Evolutionary conservation across 2,113 vertebrate species (phyloP), one percentile per base, ranked within the genome.

Genomic region (Nyctibius bracteatus): DNA sequence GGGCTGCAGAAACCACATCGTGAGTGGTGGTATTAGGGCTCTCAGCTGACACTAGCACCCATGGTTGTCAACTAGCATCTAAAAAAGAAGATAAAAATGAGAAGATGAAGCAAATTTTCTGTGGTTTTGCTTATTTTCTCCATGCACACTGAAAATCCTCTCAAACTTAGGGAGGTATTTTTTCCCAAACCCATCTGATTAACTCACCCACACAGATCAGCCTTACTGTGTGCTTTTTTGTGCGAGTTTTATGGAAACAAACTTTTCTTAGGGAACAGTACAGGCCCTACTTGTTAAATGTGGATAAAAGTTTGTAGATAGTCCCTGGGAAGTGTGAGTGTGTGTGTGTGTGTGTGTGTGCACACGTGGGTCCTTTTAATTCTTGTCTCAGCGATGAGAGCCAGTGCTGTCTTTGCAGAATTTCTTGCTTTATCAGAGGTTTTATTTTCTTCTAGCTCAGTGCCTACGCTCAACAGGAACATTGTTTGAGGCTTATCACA

Each of bases 361-460:
- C 72, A 59, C 81, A 28, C 7, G 6, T 86, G 68, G 47, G 12
- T 23, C 43, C 23, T 16, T 59, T 23, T 81, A 30, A 57, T 91
- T 96, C 87, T 80, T 61, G 57, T 54, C 81, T 73, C 92, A 90
- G 72, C 96, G 68, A 41, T 19, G 70, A 81, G 93, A 93, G 39
- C 47, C 52, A 49, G 22, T 88, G 93, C 93, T 70, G 75, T 13
- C 66, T 95, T 90, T 68, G 94, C 91, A 96, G 73, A 96, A 97
- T 97, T 97, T 89, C 88, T 89, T 90, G 83, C 84, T 95, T 77
- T 96, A 90, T 94, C 86, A 43, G 68, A 81, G 93, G 74, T 44
- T 92, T 93, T 94, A 59, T 92, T 92, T 88, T 77, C 70, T 90
- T 87, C 83, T 86, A 86, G 88, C 87, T 71, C 81, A 54, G 37